A percentile compares a stretch with the other conserved stretches of the same genome.
These are phyloP conservation scores for Sylvia borin DNA, from an alignment of 2,797 vertebrate species.

Conservation along the genomic window DNA sequence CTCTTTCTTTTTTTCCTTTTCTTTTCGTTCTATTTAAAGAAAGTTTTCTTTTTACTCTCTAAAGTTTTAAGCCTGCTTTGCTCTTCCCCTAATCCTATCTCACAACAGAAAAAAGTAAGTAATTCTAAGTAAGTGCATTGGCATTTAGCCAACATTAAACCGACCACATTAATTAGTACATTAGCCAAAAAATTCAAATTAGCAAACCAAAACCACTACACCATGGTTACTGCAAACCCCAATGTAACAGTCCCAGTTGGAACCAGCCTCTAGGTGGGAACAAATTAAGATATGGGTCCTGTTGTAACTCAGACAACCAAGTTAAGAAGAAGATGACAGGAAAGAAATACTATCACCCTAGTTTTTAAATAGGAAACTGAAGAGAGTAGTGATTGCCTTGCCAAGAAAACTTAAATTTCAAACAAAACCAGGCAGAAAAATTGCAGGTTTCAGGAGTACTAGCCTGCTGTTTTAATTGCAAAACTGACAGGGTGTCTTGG, in stretches of 20 bases:
- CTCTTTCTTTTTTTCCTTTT: neutral
- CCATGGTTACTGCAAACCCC: neutral
- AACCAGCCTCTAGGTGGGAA: neutral
- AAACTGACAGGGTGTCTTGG: neutral
- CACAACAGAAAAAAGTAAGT: neutral
- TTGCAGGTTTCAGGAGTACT: neutral
- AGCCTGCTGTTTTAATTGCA: neutral
- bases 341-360: neutral
- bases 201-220: neutral
- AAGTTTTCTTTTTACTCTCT: neutral
- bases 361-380: neutral
- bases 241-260: rapidly evolving
- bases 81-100: neutral
- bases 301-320: neutral
- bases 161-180: neutral
- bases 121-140: neutral
- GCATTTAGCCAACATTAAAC: neutral
- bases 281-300: neutral
- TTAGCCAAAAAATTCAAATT: neutral
- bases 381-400: neutral
- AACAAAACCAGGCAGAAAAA: neutral
- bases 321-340: neutral
- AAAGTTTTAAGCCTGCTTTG: neutral
- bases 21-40: neutral
- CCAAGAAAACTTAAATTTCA: neutral